These are phyloP conservation scores for Taxidea taxus DNA, from an alignment of 2,113 vertebrate genomes.

Conservation along the genomic window DNA sequence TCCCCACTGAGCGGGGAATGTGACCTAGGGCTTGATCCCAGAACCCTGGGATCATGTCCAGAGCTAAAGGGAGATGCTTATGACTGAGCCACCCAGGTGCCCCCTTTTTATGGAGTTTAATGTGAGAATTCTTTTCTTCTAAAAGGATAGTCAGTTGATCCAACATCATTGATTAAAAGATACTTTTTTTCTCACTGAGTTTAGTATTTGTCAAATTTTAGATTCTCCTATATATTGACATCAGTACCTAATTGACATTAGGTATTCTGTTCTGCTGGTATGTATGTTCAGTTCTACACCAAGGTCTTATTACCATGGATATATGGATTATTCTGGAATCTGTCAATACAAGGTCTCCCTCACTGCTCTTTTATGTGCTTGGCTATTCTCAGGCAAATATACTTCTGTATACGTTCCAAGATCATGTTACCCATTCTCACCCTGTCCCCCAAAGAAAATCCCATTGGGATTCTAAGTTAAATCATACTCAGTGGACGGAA, in stretches of 20 bases:
- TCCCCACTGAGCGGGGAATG: too few relatives aligned
- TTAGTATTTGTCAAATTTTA: background rate
- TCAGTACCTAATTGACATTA: background rate
- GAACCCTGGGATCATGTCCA: too few relatives aligned
- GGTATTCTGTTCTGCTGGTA: background rate
- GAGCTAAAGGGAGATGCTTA: too few relatives aligned
- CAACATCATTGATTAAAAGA: background rate
- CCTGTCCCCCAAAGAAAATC: background rate
- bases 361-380: background rate
- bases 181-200: background rate
- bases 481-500: background rate
- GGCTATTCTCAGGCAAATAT: background rate
- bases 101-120: conserved; percentile 6
- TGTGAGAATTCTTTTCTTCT: background rate
- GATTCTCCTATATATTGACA: background rate
- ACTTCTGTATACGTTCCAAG: background rate
- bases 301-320: background rate
- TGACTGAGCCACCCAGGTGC: too few relatives aligned
- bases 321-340: background rate
- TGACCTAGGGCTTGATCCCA: too few relatives aligned
- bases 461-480: background rate
- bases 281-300: background rate
- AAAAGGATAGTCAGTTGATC: background rate
- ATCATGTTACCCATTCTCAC: background rate
- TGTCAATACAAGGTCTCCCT: background rate